Evolutionary conservation across 2,113 vertebrate genomes (phyloP), one percentile per base, ranked within the genome.

Genomic region (Mugil cephalus): DNA sequence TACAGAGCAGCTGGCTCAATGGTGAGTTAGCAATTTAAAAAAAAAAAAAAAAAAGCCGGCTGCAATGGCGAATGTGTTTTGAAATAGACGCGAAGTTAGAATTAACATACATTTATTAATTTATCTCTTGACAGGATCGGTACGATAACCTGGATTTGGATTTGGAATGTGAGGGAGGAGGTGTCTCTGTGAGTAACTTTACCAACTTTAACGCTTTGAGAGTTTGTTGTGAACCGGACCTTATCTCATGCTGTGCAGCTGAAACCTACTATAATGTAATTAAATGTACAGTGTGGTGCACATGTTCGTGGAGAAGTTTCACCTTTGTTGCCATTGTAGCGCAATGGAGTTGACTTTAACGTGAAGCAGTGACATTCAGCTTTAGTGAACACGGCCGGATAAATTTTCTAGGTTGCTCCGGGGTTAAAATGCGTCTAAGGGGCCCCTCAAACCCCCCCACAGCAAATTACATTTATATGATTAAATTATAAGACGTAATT

Each of bases 131-230:
- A 51, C 80, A 91, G 87, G 82, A 89, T 42, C 87, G 84, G 8
- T 87, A 86, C 54, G 47, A 74, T 3, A 45, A 76, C 38, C 35
- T 89, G 61, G 80, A 90, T 43, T 13, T 89, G 55, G 85, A 89
- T 2, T 18, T 89, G 83, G 87, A 89, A 10, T 88, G 84, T 51
- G 87, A 89, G 12, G 85, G 47, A 68, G 75, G 69, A 72, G 52
- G 40, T 0, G 79, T 68, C 0, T 19, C 65, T 24, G 85, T 90
- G 30, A 90, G 89, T 73, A 19, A 40, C 17, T 54, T 53, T 1
- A 48, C 13, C 55, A 21, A 35, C 24, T 36, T 5, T 18, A 10
- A 6, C 24, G 8, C 6, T 30, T 72, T 12, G 4, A 10, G 6
- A n/a, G 10, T 53, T 53, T 17, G 18, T 5, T 45, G 48, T 62